Percentiles rank a stretch among this genome's conserved stretches.
Conservation (phyloP, 2,888 invertebrate species). For the Leptinotarsa peninsularis region DNA sequence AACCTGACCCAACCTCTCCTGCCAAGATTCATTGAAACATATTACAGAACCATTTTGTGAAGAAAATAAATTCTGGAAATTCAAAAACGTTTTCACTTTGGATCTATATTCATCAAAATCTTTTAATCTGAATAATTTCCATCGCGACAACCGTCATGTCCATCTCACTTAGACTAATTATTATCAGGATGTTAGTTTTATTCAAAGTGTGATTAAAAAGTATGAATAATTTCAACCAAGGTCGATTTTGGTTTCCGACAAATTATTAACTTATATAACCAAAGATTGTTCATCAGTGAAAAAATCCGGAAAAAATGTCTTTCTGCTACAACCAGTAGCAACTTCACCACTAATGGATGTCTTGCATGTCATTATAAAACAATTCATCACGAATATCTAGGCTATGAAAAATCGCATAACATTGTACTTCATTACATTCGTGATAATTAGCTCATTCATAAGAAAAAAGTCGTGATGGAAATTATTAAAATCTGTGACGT, state of each 20-base stretch:
- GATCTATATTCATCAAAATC: no score
- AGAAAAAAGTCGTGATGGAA: constrained; percentile 40
- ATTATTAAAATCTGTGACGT: constrained; percentile 39
- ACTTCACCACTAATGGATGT: not conserved
- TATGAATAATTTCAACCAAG: not conserved
- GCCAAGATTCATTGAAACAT: no score
- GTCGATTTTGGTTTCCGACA: constrained; percentile 1
- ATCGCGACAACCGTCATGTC: no score
- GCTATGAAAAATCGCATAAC: constrained; percentile 17
- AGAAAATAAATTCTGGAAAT: no score
- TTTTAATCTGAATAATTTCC: no score
- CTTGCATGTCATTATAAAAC: constrained; percentile 16
- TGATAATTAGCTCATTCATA: constrained; percentile 25
- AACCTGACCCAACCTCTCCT: no score
- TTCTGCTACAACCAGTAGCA: not conserved
- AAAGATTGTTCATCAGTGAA: not conserved
- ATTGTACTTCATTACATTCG: constrained; percentile 21
- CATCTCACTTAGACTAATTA: not conserved
- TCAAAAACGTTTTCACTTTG: no score
- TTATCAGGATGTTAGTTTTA: not conserved
- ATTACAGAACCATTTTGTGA: no score
- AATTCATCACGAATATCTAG: not conserved
- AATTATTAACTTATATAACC: not conserved
- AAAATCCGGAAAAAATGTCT: not conserved
- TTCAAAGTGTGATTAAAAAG: not conserved